Percentiles rank a stretch among this genome's conserved stretches.
phyloP scores from a whole-genome alignment of 2,797 vertebrate species.

The Acrossocheilus wenchowensis region DNA sequence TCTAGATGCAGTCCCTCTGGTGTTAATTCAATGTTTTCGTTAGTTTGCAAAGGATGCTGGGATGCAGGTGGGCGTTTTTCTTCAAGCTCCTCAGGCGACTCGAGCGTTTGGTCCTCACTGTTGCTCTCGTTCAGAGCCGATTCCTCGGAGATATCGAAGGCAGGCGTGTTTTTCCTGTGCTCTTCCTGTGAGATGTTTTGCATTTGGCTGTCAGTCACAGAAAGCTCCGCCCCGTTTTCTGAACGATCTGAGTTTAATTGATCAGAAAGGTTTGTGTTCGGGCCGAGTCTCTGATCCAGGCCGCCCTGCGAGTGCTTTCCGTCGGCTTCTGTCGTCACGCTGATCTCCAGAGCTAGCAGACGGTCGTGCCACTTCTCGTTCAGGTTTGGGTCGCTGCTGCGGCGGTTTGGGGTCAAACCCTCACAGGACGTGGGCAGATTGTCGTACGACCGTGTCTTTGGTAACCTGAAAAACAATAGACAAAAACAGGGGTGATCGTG shows the following conservation, averaged over 20 bases:
- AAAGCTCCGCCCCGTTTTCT: constrained; percentile 78
- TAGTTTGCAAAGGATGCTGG: neutral
- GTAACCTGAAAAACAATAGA: constrained; percentile 77
- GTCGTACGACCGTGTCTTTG: constrained; percentile 96
- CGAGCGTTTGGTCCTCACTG: neutral
- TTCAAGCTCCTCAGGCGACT: neutral
- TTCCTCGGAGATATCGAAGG: neutral
- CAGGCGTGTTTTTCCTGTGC: neutral
- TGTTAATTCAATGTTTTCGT: neutral
- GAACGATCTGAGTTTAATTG: constrained; percentile 27
- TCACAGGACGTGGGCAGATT: constrained; percentile 91
- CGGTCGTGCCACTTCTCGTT: constrained; percentile 98
- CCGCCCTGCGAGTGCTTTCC: constrained; percentile 50
- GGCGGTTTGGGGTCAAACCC: constrained; percentile 83
- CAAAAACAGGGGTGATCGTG: neutral
- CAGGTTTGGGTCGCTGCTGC: constrained; percentile 94
- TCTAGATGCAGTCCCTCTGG: neutral
- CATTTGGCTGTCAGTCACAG: constrained; percentile 90
- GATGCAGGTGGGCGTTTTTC: neutral
- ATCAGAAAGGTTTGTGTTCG: neutral
- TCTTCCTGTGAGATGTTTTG: constrained; percentile 94
- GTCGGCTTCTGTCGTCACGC: constrained; percentile 79
- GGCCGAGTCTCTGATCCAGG: constrained; percentile 45
- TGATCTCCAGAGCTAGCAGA: constrained; percentile 89
- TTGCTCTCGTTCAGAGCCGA: neutral